phyloP scores from a whole-genome alignment of 2,113 vertebrate genomes.

The Peromyscus californicus region DNA sequence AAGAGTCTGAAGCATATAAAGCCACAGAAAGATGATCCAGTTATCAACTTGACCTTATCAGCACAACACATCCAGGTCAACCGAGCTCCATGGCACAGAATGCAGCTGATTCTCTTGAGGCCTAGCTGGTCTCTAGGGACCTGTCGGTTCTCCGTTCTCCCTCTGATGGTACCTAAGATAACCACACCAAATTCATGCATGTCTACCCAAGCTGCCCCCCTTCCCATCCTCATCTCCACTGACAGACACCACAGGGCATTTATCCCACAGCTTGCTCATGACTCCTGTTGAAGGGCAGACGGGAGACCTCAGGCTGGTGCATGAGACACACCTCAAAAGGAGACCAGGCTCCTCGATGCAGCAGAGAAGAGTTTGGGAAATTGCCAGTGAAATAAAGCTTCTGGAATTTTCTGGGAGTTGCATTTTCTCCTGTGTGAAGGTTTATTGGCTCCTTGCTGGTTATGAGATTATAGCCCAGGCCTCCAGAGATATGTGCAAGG shows the following conservation, averaged over 20 bases:
- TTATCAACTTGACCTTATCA: background rate
- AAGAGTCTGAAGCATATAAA: background rate
- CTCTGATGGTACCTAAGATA: background rate
- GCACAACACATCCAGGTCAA: too few species aligned
- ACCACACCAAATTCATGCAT: accelerated
- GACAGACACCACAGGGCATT: background rate
- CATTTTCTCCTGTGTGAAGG: slow-evolving; percentile 31
- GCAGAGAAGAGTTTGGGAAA: background rate
- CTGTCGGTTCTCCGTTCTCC: background rate
- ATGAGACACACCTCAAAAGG: background rate
- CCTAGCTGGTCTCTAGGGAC: background rate
- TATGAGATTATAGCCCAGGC: slow-evolving; percentile 73
- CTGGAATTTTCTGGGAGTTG: slow-evolving; percentile 56
- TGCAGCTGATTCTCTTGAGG: accelerated
- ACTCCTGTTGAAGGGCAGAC: background rate
- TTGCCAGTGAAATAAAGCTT: background rate
- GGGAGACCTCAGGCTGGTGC: background rate
- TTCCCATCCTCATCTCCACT: background rate
- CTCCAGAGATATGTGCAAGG: slow-evolving; percentile 68
- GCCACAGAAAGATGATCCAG: background rate
- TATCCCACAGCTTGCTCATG: background rate
- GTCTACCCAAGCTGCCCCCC: background rate
- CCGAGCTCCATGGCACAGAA: background rate
- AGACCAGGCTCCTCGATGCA: accelerated
- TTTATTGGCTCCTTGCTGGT: slow-evolving; percentile 71